A percentile compares a stretch with the other conserved stretches of the same genome.
These are phyloP conservation scores for Microcebus jonahi DNA, from an alignment of 2,113 vertebrate species.

Conservation along the genomic window DNA sequence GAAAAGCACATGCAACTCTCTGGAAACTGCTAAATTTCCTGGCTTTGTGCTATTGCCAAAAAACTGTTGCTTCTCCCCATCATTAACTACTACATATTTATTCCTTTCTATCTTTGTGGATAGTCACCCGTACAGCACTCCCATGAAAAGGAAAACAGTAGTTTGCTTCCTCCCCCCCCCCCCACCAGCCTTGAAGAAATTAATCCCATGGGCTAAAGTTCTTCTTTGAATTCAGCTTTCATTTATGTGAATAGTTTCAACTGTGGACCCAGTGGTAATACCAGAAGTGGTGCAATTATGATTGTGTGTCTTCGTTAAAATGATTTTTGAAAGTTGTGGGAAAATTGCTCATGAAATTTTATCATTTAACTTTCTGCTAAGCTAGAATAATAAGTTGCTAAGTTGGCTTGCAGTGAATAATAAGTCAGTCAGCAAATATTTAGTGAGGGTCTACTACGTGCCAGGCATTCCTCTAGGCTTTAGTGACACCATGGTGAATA, in stretches of 20 bases:
- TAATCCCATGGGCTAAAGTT: neutral
- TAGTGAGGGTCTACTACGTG: constrained; percentile 23
- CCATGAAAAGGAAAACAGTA: neutral
- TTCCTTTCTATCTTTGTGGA: neutral
- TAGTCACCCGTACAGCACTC: constrained; percentile 8
- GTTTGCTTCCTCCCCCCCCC: neutral
- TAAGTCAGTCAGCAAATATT: constrained; percentile 24
- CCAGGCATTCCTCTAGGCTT: constrained; percentile 4
- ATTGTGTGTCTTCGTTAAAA: constrained; percentile 28
- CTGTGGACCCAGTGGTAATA: neutral
- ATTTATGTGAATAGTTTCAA: neutral
- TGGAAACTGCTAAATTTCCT: constrained; percentile 71
- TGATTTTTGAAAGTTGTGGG: constrained; percentile 1
- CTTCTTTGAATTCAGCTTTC: neutral
- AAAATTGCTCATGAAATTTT: neutral
- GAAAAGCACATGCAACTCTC: constrained; percentile 62
- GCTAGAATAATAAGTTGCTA: neutral
- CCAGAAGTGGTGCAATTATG: neutral
- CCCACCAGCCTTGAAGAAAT: neutral
- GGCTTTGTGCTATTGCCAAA: constrained; percentile 78
- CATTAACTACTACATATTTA: neutral
- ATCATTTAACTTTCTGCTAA: neutral
- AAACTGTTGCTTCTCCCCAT: constrained; percentile 56
- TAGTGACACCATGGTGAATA: neutral
- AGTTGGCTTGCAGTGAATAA: neutral